Conservation (phyloP, 2,113 vertebrate genomes). For the Cephalopterus ornatus region DNA sequence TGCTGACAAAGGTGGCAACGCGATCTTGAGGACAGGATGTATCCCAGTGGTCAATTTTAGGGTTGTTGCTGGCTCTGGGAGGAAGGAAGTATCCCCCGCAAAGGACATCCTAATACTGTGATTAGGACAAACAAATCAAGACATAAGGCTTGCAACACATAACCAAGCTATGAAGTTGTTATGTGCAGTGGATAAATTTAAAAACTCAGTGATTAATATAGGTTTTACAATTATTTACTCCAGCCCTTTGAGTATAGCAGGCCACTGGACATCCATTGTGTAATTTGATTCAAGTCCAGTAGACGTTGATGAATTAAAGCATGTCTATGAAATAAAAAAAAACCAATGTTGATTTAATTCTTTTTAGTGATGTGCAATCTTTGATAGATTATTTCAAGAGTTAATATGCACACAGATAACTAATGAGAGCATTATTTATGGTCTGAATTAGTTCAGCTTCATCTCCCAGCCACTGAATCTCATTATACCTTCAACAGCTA, state of each 20-base stretch:
- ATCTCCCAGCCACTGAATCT: constrained; percentile 5
- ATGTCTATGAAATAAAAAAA: neutral
- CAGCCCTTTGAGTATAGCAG: neutral
- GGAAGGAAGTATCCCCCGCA: neutral
- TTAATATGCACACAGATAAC: neutral
- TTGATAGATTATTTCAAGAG: constrained; percentile 25
- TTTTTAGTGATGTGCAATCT: neutral
- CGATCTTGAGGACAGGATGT: neutral
- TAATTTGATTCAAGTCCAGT: neutral
- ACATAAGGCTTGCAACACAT: neutral
- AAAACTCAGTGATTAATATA: neutral
- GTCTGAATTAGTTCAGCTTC: constrained; percentile 26
- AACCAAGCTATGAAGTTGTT: neutral
- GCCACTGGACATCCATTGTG: neutral
- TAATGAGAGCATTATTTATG: constrained; percentile 49
- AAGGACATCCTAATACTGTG: neutral
- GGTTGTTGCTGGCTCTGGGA: neutral
- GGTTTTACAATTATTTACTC: constrained; percentile 3
- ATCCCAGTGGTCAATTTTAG: neutral
- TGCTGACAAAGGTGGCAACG: neutral
- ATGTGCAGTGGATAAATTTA: neutral
- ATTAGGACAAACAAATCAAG: neutral
- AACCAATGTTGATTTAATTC: neutral
- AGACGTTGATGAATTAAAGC: constrained; percentile 17
- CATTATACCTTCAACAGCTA: constrained; percentile 9